These are phyloP conservation scores for Eurystomus gularis DNA, from an alignment of 2,113 vertebrate genomes.

Conservation along the genomic window DNA sequence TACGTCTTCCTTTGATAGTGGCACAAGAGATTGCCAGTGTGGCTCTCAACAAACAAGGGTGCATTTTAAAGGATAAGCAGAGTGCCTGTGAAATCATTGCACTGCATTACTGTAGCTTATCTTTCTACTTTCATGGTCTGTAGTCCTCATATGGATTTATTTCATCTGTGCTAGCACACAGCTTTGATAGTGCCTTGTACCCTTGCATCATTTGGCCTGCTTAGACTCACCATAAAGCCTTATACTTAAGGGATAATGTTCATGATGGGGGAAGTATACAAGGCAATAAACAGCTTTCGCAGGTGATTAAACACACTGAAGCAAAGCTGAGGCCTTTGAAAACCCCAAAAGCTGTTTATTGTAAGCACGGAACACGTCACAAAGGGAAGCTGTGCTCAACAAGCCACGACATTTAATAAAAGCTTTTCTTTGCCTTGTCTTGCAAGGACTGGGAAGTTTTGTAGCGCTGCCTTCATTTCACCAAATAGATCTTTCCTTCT, in stretches of 20 bases:
- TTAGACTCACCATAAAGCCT: background rate
- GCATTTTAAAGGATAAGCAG: constrained; percentile 6
- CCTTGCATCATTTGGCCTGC: constrained; percentile 6
- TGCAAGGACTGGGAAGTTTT: background rate
- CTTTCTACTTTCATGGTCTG: constrained; percentile 6
- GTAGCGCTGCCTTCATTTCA: background rate
- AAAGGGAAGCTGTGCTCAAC: constrained; percentile 6
- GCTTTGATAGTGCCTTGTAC: background rate
- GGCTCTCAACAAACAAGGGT: background rate
- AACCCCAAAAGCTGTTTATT: constrained; percentile 49
- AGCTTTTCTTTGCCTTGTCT: constrained; percentile 11
- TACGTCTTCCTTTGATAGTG: background rate
- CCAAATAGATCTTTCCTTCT: background rate
- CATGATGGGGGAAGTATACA: constrained; percentile 25
- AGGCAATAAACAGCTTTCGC: constrained; percentile 58
- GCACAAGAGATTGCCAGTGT: background rate
- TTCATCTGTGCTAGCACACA: background rate
- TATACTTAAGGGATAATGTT: constrained; percentile 46
- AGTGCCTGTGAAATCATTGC: background rate
- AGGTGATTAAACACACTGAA: constrained; percentile 57
- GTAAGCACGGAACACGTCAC: background rate
- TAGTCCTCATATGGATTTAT: constrained; percentile 32
- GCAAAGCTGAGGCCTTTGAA: constrained; percentile 46
- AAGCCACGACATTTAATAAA: constrained; percentile 25
- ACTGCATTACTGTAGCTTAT: constrained; percentile 11